Conservation (phyloP, 2,888 invertebrate species). For the Pheosia tremula region DNA sequence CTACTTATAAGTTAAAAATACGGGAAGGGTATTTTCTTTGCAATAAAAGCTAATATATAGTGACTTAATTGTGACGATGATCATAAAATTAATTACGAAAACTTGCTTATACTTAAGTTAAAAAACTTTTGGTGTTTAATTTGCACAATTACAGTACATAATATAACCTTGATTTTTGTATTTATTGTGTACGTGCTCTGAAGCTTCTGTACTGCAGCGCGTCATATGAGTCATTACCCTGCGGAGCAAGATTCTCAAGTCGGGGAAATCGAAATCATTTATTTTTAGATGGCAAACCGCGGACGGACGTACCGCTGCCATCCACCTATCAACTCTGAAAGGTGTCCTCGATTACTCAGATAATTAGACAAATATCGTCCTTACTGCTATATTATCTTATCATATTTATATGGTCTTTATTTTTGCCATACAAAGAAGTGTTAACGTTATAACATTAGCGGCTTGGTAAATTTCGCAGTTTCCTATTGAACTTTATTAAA, state of each 20-base stretch:
- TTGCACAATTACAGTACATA: too few relatives aligned
- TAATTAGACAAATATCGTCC: conserved; percentile 10
- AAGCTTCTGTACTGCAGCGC: conserved; percentile 50
- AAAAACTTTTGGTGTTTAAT: too few relatives aligned
- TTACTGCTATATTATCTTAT: background rate
- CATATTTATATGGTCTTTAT: too few relatives aligned
- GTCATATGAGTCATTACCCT: conserved; percentile 77
- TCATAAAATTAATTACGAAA: too few relatives aligned
- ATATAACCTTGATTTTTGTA: background rate
- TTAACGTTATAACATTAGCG: too few relatives aligned
- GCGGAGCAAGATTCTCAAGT: conserved; percentile 68
- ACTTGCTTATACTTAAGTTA: too few relatives aligned
- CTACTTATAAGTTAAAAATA: too few relatives aligned
- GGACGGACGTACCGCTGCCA: conserved; percentile 51
- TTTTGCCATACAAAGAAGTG: too few relatives aligned
- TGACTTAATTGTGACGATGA: too few relatives aligned
- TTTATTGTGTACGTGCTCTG: conserved; percentile 41
- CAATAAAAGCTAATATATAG: too few relatives aligned
- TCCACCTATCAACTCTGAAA: conserved; percentile 45
- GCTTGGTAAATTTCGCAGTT: background rate
- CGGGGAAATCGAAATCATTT: conserved; percentile 71
- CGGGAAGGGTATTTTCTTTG: too few relatives aligned
- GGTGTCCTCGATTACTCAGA: conserved; percentile 42
- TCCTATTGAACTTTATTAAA: background rate
- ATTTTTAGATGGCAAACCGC: conserved; percentile 76